Conservation (phyloP, 2,888 invertebrate species). For the Scaptodrosophila latifasciaeformis region DNA sequence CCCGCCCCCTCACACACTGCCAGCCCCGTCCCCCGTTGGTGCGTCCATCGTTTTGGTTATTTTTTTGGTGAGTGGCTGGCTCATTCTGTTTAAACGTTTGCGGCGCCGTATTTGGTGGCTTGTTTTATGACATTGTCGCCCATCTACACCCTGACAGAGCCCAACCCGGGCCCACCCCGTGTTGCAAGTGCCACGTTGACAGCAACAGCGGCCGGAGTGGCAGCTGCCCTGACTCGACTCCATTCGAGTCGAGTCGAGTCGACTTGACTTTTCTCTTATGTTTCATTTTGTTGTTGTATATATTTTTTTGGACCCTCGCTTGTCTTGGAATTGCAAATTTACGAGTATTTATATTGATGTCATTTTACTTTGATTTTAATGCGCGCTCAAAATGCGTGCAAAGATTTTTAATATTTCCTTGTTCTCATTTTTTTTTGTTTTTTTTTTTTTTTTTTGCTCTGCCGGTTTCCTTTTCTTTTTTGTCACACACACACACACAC, state of each 20-base stretch:
- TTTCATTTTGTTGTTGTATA: constrained; percentile 7
- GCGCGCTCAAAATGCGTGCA: constrained; percentile 63
- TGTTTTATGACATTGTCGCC: constrained; percentile 3
- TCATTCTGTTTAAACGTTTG: not conserved
- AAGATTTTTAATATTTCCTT: constrained; percentile 62
- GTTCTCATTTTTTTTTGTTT: not conserved
- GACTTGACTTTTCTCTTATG: constrained; percentile 26
- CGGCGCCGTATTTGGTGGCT: not conserved
- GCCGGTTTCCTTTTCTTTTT: too few species aligned
- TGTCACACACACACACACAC: too few species aligned
- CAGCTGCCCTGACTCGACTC: not conserved
- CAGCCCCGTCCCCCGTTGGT: constrained; percentile 6
- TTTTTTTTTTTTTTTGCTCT: constrained; percentile 8
- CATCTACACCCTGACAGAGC: not conserved
- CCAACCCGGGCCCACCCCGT: not conserved
- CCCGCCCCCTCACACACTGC: constrained; percentile 6
- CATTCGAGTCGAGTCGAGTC: too few species aligned
- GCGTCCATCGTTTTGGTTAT: constrained; percentile 8
- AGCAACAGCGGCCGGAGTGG: constrained; percentile 17
- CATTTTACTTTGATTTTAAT: constrained; percentile 70
- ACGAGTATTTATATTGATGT: constrained; percentile 70
- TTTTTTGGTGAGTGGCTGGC: constrained; percentile 46
- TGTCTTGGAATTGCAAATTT: constrained; percentile 65
- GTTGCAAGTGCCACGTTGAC: constrained; percentile 37
- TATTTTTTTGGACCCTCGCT: constrained; percentile 20